A percentile compares a stretch with the other conserved stretches of the same genome.
These are phyloP conservation scores for Meteorus cinctellus DNA, from an alignment of 2,888 invertebrate species.

Conservation along the genomic window DNA sequence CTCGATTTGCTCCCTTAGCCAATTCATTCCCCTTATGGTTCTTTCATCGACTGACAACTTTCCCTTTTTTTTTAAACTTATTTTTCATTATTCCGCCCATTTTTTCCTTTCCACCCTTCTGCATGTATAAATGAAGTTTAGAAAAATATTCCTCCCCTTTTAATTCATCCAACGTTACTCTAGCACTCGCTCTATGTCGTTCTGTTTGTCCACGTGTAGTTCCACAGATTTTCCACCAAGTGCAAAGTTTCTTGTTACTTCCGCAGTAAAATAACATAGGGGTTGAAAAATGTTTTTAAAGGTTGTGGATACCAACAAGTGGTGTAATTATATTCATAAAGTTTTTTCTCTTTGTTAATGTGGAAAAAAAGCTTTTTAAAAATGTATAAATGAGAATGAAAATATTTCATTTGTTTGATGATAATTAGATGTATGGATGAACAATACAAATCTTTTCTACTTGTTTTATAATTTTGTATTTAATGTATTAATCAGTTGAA, in stretches of 20 bases:
- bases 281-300: background rate
- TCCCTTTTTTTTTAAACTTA: background rate
- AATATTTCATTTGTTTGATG: too few species aligned
- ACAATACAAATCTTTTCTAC: too few species aligned
- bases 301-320: background rate
- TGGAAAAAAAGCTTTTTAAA: background rate
- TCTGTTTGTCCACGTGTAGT: conserved; percentile 32
- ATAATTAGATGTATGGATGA: too few species aligned
- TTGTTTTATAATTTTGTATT: too few species aligned
- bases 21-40: background rate
- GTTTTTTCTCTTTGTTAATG: background rate
- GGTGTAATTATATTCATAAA: background rate
- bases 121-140: background rate
- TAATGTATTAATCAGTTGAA: too few species aligned
- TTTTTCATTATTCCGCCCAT: background rate
- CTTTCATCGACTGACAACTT: conserved; percentile 9
- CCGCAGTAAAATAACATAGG: conserved; percentile 7
- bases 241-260: conserved; percentile 38
- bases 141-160: conserved; percentile 5
- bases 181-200: background rate
- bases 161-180: background rate
- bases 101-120: background rate
- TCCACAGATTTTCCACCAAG: conserved; percentile 26
- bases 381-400: too few species aligned
- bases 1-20: background rate